A percentile compares a stretch with the other conserved stretches of the same genome.
Evolutionary conservation across 2,113 vertebrate genomes (phyloP).

Genomic region (Eclectus roratus): DNA sequence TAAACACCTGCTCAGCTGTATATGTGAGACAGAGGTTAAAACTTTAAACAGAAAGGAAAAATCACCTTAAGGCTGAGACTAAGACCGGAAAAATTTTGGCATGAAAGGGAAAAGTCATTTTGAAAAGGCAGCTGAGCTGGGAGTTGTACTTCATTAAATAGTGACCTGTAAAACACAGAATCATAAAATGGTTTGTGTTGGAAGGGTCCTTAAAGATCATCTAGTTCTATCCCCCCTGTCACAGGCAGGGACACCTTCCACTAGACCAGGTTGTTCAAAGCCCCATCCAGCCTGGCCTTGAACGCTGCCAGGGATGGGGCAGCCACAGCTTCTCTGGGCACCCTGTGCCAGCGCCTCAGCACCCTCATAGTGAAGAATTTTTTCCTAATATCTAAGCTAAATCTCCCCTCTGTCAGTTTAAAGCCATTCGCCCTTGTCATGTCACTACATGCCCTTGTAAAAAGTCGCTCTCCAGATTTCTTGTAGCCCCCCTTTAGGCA

Average conservation of each 20-base stretch:
- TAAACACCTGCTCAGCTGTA: neutral
- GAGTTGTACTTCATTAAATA: neutral
- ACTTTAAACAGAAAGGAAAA: neutral
- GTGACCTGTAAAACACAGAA: neutral
- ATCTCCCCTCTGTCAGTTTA: neutral
- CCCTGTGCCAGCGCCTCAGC: neutral
- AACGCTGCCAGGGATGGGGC: neutral
- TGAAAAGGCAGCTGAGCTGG: neutral
- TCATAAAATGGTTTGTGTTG: neutral
- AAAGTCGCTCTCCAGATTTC: neutral
- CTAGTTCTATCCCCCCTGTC: neutral
- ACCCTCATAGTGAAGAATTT: neutral
- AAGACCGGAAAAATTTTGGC: neutral
- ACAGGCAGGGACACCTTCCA: neutral
- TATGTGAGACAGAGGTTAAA: neutral
- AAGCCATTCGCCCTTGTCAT: neutral
- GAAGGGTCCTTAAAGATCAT: neutral
- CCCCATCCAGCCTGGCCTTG: neutral
- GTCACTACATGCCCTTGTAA: neutral
- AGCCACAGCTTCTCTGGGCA: neutral
- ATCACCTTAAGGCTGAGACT: neutral
- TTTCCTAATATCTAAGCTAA: neutral
- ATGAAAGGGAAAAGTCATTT: neutral
- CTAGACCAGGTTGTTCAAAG: neutral
- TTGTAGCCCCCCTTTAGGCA: neutral